These are phyloP conservation scores for Aricia agestis DNA, from an alignment of 1,140 invertebrate genomes.

Conservation along the genomic window DNA sequence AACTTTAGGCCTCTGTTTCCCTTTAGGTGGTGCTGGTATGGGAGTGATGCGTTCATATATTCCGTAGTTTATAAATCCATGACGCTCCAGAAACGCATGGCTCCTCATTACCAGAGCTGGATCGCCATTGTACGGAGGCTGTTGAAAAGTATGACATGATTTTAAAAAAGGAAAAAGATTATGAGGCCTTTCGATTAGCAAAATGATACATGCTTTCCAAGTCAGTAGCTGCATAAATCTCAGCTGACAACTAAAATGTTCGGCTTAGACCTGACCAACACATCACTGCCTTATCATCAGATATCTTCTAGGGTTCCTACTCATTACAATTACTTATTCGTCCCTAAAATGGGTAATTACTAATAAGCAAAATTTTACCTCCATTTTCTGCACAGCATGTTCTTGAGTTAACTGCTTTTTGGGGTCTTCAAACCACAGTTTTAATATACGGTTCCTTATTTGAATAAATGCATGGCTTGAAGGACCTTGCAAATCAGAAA, in stretches of 20 bases:
- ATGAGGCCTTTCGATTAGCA: no score
- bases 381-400: slow-evolving; percentile 87
- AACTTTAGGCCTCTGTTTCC: slow-evolving; percentile 91
- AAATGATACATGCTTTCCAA: no score
- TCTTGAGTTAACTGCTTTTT: slow-evolving; percentile 93
- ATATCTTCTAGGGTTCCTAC: no score
- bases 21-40: slow-evolving; percentile 76
- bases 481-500: slow-evolving; percentile 91
- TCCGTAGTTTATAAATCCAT: slow-evolving; percentile 99
- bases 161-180: neutral
- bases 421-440: slow-evolving; percentile 97
- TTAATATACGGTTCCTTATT: slow-evolving; percentile 94
- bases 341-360: no score
- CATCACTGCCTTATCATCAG: no score
- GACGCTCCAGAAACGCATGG: slow-evolving; percentile 95
- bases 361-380: slow-evolving; percentile 57
- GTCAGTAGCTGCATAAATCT: no score
- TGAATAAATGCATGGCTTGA: slow-evolving; percentile 94
- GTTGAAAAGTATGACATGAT: slow-evolving; percentile 27
- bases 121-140: slow-evolving; percentile 94
- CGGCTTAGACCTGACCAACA: no score
- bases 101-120: slow-evolving; percentile 87
- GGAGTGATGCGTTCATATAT: slow-evolving; percentile 93
- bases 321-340: no score
- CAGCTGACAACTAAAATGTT: no score